Base-by-base conservation (phyloP, 2,888 invertebrate genomes). In the Phlogophora meticulosa region DNA sequence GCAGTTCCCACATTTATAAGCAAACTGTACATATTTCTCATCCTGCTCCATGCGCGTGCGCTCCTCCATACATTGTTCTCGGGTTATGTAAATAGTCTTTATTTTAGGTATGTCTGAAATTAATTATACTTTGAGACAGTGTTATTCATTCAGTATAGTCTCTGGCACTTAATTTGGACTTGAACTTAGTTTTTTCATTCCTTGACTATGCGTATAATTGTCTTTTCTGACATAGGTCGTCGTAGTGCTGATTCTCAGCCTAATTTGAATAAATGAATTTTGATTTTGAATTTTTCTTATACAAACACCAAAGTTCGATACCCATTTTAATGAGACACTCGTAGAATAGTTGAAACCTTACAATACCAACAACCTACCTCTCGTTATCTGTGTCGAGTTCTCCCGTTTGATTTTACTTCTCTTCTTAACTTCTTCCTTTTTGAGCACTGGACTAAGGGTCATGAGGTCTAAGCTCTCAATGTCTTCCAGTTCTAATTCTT, bases 1-100 rank as follows among this genome's bases (percentile, higher is more conserved):
- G 42, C 94, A 94, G 42, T 88, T 75, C 1, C 62, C 80, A 60
- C 94, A 94, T 75, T 91, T 92, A 66, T 85, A 92, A 0, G 77
- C 51, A 4, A 85, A 81, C 7, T 82, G 76, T 0, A 85, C 7
- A 56, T 91, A 94, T 28, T 84, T 86, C 2, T 80, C 76, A 7
- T 90, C 89, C 5, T 75, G 72, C 1, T 80, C 67, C 76, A 85
- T 82, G 7, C 73, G 75, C 0, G 49, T 49, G 0, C 91, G 79
- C 53, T 94, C 94, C 15, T 88, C 86, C 72, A 90, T 67, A 65
- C 89, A 91, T 67, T 93, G 88, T 20, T 89, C 82, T 15, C 65
- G 83, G 0, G 91, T 89, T 75, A 94, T 85, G 32, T 81, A 81
- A 17, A 93, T 63, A 2, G 67, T 82, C 76, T 87, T 80, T 55